A percentile compares a stretch with the other conserved stretches of the same genome.
These are phyloP conservation scores for Halisarca cf. caerulea DNA, from an alignment of 37 sponge, comb jelly and placozoan species.

Conservation along the genomic window DNA sequence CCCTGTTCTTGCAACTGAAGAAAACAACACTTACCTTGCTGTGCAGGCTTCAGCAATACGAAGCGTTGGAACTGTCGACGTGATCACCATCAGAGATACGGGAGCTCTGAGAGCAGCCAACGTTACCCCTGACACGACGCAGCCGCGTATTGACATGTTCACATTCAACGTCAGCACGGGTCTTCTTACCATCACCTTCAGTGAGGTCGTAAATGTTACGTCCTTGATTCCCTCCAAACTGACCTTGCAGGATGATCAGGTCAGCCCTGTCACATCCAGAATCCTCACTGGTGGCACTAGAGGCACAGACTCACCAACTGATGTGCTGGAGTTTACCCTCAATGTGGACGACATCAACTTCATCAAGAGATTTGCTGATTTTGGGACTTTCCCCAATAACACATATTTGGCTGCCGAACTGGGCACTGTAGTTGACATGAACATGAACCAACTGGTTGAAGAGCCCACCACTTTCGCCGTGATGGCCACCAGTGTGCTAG, in stretches of 20 bases:
- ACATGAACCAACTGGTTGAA: slow-evolving; percentile 48
- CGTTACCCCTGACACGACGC: slow-evolving; percentile 53
- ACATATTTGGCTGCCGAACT: slow-evolving; percentile 53
- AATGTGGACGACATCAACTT: slow-evolving; percentile 63
- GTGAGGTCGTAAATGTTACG: slow-evolving; percentile 73
- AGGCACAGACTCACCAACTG: slow-evolving; percentile 43
- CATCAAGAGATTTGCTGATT: slow-evolving; percentile 69
- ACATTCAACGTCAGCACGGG: slow-evolving; percentile 75
- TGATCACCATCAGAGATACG: slow-evolving; percentile 49
- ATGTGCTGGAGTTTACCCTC: slow-evolving; percentile 54
- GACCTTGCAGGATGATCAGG: slow-evolving; percentile 46
- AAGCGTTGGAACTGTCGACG: slow-evolving; percentile 46
- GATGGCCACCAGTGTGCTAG: slow-evolving; percentile 43
- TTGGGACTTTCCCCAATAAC: slow-evolving; percentile 62
- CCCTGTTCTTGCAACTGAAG: slow-evolving; percentile 43
- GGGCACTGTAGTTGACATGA: slow-evolving; percentile 60
- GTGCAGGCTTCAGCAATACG: slow-evolving; percentile 55
- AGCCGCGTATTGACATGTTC: slow-evolving; percentile 55
- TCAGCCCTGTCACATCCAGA: neutral
- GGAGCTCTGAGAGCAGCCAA: slow-evolving; percentile 52
- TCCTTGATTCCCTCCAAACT: slow-evolving; percentile 48
- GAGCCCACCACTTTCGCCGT: slow-evolving; percentile 34
- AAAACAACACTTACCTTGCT: slow-evolving; percentile 70
- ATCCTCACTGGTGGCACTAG: slow-evolving; percentile 64
- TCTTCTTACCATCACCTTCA: slow-evolving; percentile 62